Percentiles rank a stretch among this genome's conserved stretches.
phyloP scores from a whole-genome alignment of 1,140 invertebrate species.

The Thrips palmi region DNA sequence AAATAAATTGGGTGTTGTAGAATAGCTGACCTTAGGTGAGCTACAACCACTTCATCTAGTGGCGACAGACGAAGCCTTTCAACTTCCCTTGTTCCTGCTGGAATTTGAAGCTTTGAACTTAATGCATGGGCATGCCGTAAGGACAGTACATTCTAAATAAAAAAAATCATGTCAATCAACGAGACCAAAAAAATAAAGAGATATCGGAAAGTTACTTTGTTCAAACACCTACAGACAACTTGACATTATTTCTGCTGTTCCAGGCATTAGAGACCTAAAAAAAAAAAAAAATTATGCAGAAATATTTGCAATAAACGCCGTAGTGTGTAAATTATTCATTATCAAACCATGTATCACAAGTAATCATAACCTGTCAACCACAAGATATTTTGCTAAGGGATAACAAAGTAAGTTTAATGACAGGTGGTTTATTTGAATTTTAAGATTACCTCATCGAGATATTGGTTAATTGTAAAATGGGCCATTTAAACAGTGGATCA shows the following conservation, averaged over 20 bases:
- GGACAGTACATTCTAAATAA: conserved; percentile 26
- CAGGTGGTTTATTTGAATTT: no score
- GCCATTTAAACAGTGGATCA: no score
- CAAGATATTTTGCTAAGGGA: no score
- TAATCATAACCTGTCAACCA: no score
- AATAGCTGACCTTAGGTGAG: conserved; percentile 12
- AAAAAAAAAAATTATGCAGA: background rate
- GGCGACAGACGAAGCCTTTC: conserved; percentile 23
- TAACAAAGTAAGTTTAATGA: no score
- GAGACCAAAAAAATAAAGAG: background rate
- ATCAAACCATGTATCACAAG: no score
- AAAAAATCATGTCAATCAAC: conserved; percentile 2
- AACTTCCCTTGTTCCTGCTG: conserved; percentile 25
- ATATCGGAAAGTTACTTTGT: background rate
- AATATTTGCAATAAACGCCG: no score
- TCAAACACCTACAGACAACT: conserved; percentile 10
- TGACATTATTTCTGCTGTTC: conserved; percentile 8
- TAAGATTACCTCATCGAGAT: no score
- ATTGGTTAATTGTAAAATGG: no score
- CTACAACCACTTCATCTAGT: conserved; percentile 14
- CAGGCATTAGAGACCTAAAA: conserved; percentile 11
- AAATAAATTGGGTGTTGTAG: background rate
- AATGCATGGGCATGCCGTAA: conserved; percentile 29
- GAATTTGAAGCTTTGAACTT: conserved; percentile 23
- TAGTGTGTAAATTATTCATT: no score